Evolutionary conservation across 2,888 invertebrate genomes (phyloP).

Genomic region (Leucoptera coffeella): DNA sequence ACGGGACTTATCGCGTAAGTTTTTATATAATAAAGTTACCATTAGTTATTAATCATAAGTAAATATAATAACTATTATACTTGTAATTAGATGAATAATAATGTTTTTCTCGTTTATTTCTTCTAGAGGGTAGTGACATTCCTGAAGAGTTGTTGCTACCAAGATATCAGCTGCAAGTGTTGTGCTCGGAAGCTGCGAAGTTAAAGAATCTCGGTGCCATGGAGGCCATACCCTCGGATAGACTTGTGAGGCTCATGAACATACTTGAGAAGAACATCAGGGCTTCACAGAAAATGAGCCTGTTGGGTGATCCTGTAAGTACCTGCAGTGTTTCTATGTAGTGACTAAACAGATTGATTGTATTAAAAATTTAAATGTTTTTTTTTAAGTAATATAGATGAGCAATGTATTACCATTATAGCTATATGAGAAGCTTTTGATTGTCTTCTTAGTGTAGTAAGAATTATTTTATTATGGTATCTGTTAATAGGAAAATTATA

Average conservation of each 20-base stretch:
- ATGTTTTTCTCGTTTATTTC: slow-evolving; percentile 5
- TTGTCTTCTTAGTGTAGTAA: too few relatives aligned
- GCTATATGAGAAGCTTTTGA: too few relatives aligned
- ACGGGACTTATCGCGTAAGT: too few relatives aligned
- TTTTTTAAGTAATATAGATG: not conserved
- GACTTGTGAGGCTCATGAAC: slow-evolving; percentile 83
- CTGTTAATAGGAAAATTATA: too few relatives aligned
- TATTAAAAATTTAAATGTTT: too few relatives aligned
- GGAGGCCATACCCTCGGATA: slow-evolving; percentile 89
- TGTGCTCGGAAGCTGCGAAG: slow-evolving; percentile 94
- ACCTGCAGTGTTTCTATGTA: slow-evolving; percentile 1
- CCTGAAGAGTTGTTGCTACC: slow-evolving; percentile 84
- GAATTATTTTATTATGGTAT: too few relatives aligned
- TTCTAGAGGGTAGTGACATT: slow-evolving; percentile 65
- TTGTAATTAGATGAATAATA: too few relatives aligned
- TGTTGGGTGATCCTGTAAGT: slow-evolving; percentile 74
- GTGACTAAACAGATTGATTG: not conserved
- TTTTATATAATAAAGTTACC: too few relatives aligned
- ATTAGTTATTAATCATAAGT: too few relatives aligned
- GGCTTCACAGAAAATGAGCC: slow-evolving; percentile 86
- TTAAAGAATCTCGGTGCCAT: slow-evolving; percentile 87
- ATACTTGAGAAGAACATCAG: slow-evolving; percentile 93
- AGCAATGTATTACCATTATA: too few relatives aligned
- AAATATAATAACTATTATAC: too few relatives aligned
- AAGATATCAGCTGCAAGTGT: slow-evolving; percentile 77